A percentile compares a stretch with the other conserved stretches of the same genome.
phyloP scores from a whole-genome alignment of 1,140 invertebrate species.

The Plutomurus gul region DNA sequence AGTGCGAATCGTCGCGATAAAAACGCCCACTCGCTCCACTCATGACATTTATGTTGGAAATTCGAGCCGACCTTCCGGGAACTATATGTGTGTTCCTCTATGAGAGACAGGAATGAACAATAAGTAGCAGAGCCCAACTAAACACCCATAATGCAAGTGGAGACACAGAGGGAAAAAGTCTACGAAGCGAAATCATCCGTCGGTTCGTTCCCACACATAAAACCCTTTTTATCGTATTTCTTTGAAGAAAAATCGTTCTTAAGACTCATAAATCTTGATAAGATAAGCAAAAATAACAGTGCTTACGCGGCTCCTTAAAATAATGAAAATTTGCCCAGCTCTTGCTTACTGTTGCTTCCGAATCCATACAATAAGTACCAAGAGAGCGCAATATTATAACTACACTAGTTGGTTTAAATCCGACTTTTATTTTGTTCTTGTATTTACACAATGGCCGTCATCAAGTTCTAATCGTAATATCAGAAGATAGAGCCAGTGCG shows the following conservation, averaged over 20 bases:
- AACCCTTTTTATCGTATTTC: conserved; percentile 10
- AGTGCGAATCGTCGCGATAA: conserved; percentile 21
- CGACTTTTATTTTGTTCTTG: too few relatives aligned
- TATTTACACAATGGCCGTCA: too few relatives aligned
- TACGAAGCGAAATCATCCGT: conserved; percentile 8
- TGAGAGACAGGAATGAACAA: neutral
- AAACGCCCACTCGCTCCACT: neutral
- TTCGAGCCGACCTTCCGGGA: too few relatives aligned
- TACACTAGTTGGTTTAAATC: too few relatives aligned
- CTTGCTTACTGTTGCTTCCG: neutral
- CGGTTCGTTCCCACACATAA: too few relatives aligned
- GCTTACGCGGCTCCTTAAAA: too few relatives aligned
- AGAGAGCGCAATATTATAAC: too few relatives aligned
- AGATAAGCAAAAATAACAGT: conserved; percentile 5
- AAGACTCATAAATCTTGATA: conserved; percentile 21
- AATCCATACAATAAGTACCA: too few relatives aligned
- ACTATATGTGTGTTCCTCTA: neutral
- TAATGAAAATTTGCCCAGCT: neutral
- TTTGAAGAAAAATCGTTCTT: conserved; percentile 7
- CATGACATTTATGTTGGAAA: conserved; percentile 3
- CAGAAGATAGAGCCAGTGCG: too few relatives aligned
- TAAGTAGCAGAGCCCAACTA: neutral
- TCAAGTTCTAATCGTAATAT: too few relatives aligned
- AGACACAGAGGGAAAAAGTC: neutral
- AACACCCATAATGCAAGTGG: neutral